These are phyloP conservation scores for Pristionchus fissidentatus DNA, from an alignment of 2,888 invertebrate genomes.

Conservation along the genomic window DNA sequence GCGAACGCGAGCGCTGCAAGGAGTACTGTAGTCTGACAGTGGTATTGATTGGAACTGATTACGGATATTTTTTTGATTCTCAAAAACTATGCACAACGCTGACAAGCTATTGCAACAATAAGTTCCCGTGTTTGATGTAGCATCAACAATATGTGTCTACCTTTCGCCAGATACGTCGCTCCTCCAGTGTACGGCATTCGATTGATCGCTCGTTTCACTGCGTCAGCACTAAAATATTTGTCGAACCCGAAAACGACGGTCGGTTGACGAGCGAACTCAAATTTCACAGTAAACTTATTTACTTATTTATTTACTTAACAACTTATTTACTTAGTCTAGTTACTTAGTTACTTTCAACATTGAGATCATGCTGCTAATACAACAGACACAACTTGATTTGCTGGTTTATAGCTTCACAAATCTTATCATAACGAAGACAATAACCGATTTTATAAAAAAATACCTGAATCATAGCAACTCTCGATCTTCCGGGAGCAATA, in stretches of 20 bases:
- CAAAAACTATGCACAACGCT: no score
- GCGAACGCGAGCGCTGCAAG: conserved; percentile 67
- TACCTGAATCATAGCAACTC: conserved; percentile 61
- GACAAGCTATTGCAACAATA: background rate
- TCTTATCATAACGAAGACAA: background rate
- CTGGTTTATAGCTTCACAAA: no score
- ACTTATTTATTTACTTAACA: background rate
- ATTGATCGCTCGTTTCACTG: conserved; percentile 62
- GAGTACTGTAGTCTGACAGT: no score
- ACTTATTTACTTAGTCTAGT: background rate
- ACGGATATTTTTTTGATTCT: no score
- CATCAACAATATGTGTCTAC: background rate
- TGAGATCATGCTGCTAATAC: no score
- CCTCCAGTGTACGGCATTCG: conserved; percentile 73
- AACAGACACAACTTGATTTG: no score
- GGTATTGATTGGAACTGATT: no score
- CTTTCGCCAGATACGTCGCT: conserved; percentile 70
- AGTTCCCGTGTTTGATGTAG: background rate
- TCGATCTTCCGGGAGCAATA: conserved; percentile 68
- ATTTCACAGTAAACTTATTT: background rate
- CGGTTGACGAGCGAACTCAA: conserved; percentile 68
- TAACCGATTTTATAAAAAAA: background rate
- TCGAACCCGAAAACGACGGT: conserved; percentile 73
- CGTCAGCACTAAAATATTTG: conserved; percentile 59
- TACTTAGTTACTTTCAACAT: no score